These are phyloP conservation scores for Pterocles burchelli DNA, from an alignment of 2,113 vertebrate genomes.

Conservation along the genomic window DNA sequence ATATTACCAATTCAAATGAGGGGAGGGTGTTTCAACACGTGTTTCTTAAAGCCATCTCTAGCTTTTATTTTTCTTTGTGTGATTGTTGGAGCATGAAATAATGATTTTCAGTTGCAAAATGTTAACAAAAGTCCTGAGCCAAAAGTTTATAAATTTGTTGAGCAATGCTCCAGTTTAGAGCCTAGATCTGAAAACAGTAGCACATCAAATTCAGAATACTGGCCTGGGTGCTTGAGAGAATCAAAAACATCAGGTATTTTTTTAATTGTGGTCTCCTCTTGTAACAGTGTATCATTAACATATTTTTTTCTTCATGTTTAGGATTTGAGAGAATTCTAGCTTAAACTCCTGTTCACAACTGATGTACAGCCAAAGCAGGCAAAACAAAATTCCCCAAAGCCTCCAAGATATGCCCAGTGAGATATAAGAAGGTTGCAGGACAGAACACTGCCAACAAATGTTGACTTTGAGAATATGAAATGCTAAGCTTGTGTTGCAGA, in stretches of 20 bases:
- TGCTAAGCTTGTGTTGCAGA: not conserved
- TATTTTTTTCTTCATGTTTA: not conserved
- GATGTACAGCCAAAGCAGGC: not conserved
- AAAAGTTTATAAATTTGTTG: not conserved
- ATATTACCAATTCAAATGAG: fast-evolving
- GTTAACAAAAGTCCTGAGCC: not conserved
- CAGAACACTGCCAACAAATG: not conserved
- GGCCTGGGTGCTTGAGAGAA: not conserved
- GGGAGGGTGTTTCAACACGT: not conserved
- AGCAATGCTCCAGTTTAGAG: not conserved
- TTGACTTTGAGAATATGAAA: not conserved
- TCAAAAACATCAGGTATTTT: not conserved
- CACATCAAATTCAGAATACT: not conserved
- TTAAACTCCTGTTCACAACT: not conserved
- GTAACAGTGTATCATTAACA: not conserved
- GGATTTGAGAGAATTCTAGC: not conserved
- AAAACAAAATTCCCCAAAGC: not conserved
- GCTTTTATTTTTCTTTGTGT: not conserved
- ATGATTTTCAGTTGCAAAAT: not conserved
- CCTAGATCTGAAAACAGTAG: not conserved
- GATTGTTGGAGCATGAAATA: not conserved
- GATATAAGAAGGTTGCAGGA: not conserved
- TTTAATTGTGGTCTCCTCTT: not conserved
- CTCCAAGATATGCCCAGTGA: not conserved
- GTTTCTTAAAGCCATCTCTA: not conserved